These are phyloP conservation scores for Eulacestoma nigropectus DNA, from an alignment of 2,113 vertebrate genomes.

Conservation along the genomic window DNA sequence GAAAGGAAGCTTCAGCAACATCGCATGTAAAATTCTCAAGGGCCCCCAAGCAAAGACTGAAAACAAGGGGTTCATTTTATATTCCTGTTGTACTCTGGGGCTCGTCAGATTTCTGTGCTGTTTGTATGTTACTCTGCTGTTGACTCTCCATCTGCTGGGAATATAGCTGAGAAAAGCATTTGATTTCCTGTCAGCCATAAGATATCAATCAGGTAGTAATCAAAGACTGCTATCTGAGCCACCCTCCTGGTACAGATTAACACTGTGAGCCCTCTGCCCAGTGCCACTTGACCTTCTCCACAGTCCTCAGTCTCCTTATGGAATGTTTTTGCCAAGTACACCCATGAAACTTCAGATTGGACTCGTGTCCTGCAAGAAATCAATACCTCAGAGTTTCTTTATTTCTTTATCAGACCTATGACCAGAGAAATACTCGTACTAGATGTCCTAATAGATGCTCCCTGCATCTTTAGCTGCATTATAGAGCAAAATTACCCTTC, in stretches of 20 bases:
- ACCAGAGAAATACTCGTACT: not conserved
- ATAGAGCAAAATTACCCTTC: not conserved
- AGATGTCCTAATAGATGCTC: not conserved
- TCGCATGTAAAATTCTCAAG: not conserved
- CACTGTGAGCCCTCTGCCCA: not conserved
- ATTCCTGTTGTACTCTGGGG: not conserved
- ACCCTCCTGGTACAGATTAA: not conserved
- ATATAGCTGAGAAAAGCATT: not conserved
- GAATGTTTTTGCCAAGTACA: not conserved
- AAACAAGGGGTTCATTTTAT: not conserved
- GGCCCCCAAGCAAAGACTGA: not conserved
- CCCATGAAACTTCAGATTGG: not conserved
- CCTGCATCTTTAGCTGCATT: not conserved
- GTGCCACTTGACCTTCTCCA: not conserved
- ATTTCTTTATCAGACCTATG: not conserved
- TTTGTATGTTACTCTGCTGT: not conserved
- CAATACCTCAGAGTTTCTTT: not conserved
- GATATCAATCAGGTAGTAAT: not conserved
- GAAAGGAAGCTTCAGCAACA: not conserved
- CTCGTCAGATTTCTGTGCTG: not conserved
- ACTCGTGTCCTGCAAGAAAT: not conserved
- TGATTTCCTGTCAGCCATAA: not conserved
- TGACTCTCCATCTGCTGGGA: not conserved
- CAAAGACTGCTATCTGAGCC: not conserved
- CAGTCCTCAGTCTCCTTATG: not conserved